These are phyloP conservation scores for Aphelenchoides avenae DNA, from an alignment of 1,140 invertebrate species.

Conservation along the genomic window DNA sequence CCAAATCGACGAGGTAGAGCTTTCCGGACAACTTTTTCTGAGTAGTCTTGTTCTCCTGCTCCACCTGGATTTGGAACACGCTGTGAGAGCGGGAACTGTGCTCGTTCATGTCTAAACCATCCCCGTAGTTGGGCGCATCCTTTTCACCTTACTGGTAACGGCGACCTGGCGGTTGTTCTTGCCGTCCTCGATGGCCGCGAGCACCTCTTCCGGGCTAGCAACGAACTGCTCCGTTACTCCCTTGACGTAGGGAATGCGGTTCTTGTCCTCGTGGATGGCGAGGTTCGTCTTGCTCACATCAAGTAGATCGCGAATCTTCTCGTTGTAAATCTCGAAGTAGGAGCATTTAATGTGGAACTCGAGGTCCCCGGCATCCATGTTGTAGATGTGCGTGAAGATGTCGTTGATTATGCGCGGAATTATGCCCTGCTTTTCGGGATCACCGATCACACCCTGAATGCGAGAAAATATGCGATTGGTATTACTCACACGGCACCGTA, in stretches of 20 bases:
- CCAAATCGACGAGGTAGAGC: slow-evolving; percentile 97
- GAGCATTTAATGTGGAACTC: slow-evolving; percentile 99
- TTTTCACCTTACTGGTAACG: slow-evolving; percentile 79
- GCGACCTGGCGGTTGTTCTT: slow-evolving; percentile 98
- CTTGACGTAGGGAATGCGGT: slow-evolving; percentile 97
- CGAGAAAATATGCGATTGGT: slow-evolving; percentile 19
- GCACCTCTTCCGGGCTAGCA: slow-evolving; percentile 96
- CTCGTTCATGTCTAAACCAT: slow-evolving; percentile 92
- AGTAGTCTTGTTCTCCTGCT: slow-evolving; percentile 98
- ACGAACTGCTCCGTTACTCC: slow-evolving; percentile 98
- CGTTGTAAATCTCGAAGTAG: slow-evolving; percentile 99
- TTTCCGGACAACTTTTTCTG: slow-evolving; percentile 98
- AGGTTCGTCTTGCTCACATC: slow-evolving; percentile 98
- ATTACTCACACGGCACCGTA: slow-evolving; percentile 37
- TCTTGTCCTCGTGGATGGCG: slow-evolving; percentile 98
- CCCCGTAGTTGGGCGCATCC: slow-evolving; percentile 1
- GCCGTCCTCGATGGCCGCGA: slow-evolving; percentile 97
- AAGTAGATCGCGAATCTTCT: slow-evolving; percentile 95
- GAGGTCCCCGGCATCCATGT: slow-evolving; percentile 82
- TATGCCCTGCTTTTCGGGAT: slow-evolving; percentile 81
- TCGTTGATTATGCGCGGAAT: slow-evolving; percentile 98
- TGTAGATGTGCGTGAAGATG: slow-evolving; percentile 99
- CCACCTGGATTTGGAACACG: slow-evolving; percentile 98
- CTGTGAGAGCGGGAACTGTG: slow-evolving; percentile 98
- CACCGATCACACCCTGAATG: slow-evolving; percentile 19